Conservation (phyloP, 2,797 vertebrate species). For the Phoeniculus purpureus region DNA sequence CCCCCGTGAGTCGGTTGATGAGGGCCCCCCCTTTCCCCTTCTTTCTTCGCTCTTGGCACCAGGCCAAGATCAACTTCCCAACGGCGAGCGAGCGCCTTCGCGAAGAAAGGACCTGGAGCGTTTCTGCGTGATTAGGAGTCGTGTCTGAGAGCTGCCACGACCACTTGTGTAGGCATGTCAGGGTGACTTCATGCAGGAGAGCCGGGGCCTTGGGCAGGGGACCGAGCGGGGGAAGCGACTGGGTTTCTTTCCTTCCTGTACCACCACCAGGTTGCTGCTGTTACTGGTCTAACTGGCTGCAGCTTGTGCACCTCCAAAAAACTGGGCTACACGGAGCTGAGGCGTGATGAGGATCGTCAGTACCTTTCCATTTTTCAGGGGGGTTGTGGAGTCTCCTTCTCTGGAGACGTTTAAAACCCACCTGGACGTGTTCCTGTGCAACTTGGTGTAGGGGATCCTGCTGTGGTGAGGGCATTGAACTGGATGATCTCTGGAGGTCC, state of each 20-base stretch:
- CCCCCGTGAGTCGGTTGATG: slow-evolving; percentile 88
- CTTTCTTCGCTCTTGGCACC: slow-evolving; percentile 74
- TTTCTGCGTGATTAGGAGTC: slow-evolving; percentile 80
- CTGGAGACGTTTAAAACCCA: too few relatives aligned
- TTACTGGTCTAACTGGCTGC: slow-evolving; percentile 65
- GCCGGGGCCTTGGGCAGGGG: slow-evolving; percentile 42
- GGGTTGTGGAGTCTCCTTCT: too few relatives aligned
- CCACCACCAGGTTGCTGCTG: slow-evolving; percentile 63
- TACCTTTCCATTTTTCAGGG: slow-evolving; percentile 49
- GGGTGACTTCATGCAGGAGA: slow-evolving; percentile 82
- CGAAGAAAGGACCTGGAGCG: slow-evolving; percentile 83
- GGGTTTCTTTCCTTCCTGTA: slow-evolving; percentile 28
- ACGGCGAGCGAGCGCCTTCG: slow-evolving; percentile 76
- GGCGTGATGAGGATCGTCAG: slow-evolving; percentile 47
- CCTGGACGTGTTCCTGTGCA: too few relatives aligned
- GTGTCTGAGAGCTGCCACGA: slow-evolving; percentile 82
- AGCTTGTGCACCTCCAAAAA: slow-evolving; percentile 54
- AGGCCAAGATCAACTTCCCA: slow-evolving; percentile 88
- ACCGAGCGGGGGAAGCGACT: neutral
- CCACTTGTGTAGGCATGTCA: slow-evolving; percentile 80
- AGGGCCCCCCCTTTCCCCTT: slow-evolving; percentile 83
- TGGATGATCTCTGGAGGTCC: too few relatives aligned
- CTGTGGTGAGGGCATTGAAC: too few relatives aligned
- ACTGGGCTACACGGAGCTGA: slow-evolving; percentile 40
- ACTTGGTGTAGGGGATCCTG: too few relatives aligned